Base-by-base conservation (phyloP, 2,888 invertebrate genomes). In the Agrochola macilenta region DNA sequence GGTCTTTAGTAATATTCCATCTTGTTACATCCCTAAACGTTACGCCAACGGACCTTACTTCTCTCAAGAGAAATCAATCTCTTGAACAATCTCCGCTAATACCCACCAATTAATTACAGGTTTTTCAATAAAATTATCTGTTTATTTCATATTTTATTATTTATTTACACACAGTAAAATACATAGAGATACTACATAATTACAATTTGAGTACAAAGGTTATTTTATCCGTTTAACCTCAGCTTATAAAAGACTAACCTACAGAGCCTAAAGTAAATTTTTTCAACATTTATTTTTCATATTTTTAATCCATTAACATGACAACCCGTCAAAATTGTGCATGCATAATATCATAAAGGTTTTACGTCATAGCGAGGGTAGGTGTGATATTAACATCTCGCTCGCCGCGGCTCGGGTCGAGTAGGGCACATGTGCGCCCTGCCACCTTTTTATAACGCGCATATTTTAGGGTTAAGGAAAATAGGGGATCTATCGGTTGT, bases 291-390 rank as follows among this genome's bases (percentile, higher is more conserved):
- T 26, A 64, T 69, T 64, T 66, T 76, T 65, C 54, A 82, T 63
- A 65, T 70, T 78, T 81, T 88, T 81, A 86, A 82, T 85, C 81
- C 76, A 84, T 81, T 81, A 81, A 58, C 43, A 52, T 72, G 79
- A 79, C 65, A 61, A 66, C 69, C 76, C 82, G 78, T 78, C 82
- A 85, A 82, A 84, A 78, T 83, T 71, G 70, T 74, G 82, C 78
- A 80, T 81, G 76, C 79, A 84, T 82, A 76, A 82, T 84, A 79
- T 78, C 70, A 63, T 79, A 61, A 82, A 75, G 72, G 75, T 78
- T 81, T 85, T 78, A 84, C 71, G 74, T 74, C 49, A 64, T 30
- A 58, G 65, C 20, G 57, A 76, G 80, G 74, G 77, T 82, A 70
- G 82, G 82, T 74, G 78, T 63, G 60, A 85, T 79, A 81, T 78